phyloP scores from a whole-genome alignment of 2,797 vertebrate genomes.

The Nannoperca australis region DNA sequence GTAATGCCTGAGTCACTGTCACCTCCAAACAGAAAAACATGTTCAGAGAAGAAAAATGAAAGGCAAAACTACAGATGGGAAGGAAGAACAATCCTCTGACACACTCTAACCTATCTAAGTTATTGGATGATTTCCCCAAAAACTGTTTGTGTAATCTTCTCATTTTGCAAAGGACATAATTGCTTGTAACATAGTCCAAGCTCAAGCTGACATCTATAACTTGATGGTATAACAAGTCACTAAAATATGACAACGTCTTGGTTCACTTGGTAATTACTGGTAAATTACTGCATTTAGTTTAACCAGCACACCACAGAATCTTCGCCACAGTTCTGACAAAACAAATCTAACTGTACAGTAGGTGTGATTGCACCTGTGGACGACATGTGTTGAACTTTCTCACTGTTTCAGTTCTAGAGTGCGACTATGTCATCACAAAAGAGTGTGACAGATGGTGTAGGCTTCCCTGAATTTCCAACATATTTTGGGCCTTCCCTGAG shows the following conservation, averaged over 20 bases:
- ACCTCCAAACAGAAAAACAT: constrained; percentile 36
- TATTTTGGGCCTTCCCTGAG: no score
- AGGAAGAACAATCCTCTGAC: not conserved
- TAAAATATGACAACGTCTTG: not conserved
- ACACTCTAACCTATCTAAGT: no score
- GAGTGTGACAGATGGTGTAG: constrained; percentile 55
- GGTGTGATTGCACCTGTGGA: constrained; percentile 30
- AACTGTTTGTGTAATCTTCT: not conserved
- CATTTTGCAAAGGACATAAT: not conserved
- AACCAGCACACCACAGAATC: no score
- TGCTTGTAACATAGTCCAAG: not conserved
- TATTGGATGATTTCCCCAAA: not conserved
- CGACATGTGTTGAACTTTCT: constrained; percentile 8
- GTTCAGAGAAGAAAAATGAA: not conserved
- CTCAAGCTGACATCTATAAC: not conserved
- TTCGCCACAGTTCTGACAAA: not conserved
- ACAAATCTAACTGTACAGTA: not conserved
- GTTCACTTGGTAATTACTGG: not conserved
- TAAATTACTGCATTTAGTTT: no score
- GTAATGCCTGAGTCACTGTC: constrained; percentile 39
- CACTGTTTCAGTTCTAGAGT: constrained; percentile 21
- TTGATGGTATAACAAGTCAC: not conserved
- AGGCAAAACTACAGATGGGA: constrained; percentile 6
- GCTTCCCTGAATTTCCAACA: not conserved
- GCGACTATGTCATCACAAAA: constrained; percentile 32